Conservation (phyloP, 2,797 vertebrate species). For the Sorex maritimensis region DNA sequence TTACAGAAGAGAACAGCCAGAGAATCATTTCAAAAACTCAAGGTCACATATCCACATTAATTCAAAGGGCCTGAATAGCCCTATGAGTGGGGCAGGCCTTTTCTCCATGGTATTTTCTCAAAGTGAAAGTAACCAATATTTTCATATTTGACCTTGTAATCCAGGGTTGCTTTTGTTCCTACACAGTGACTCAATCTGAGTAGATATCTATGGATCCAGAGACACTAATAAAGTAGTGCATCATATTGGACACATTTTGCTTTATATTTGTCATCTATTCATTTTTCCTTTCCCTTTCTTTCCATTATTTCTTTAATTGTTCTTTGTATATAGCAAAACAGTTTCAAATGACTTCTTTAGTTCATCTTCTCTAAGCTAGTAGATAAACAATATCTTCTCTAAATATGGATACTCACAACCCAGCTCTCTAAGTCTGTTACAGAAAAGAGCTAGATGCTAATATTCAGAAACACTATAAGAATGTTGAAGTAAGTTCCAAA, state of each 20-base stretch:
- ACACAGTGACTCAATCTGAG: neutral
- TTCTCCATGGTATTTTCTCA: neutral
- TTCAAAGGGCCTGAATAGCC: constrained; percentile 34
- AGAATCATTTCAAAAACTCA: constrained; percentile 67
- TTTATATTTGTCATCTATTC: constrained; percentile 16
- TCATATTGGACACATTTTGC: neutral
- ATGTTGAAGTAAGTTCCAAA: neutral
- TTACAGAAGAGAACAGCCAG: constrained; percentile 56
- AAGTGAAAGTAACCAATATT: neutral
- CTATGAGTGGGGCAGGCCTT: neutral
- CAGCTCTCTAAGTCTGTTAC: neutral
- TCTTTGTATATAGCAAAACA: neutral
- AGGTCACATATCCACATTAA: constrained; percentile 64
- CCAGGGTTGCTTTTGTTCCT: neutral
- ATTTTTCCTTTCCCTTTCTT: neutral
- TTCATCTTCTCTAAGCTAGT: neutral
- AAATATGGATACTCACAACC: neutral
- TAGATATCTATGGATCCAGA: neutral
- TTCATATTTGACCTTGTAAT: constrained; percentile 50
- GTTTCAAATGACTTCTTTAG: neutral
- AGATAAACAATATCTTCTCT: neutral
- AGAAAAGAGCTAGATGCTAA: neutral
- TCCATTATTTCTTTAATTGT: neutral
- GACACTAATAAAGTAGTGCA: neutral
- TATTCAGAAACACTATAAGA: neutral